Evolutionary conservation across 1,140 invertebrate genomes (phyloP).

Genomic region (Metopolophium dirhodum): DNA sequence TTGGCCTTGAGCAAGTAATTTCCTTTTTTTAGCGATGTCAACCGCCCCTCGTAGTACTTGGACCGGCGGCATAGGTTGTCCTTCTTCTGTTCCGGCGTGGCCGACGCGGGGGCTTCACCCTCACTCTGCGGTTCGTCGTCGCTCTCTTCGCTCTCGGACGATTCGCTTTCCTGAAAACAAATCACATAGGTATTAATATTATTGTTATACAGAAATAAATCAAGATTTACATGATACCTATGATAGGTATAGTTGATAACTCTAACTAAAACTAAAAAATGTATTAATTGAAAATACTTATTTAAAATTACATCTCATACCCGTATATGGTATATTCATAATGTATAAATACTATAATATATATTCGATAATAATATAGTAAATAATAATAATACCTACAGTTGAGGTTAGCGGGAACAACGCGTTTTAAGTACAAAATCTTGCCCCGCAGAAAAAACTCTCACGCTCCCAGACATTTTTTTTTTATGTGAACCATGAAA

Average conservation of each 20-base stretch:
- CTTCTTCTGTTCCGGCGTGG: slow-evolving; percentile 71
- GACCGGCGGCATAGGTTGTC: slow-evolving; percentile 67
- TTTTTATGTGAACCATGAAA: too few species aligned
- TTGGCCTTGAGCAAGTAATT: slow-evolving; percentile 85
- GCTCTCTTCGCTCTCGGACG: slow-evolving; percentile 68
- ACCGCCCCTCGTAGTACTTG: slow-evolving; percentile 77
- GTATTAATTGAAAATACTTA: background rate
- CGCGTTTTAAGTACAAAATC: too few species aligned
- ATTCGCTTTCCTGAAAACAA: slow-evolving; percentile 65
- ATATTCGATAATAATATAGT: too few species aligned
- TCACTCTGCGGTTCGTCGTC: slow-evolving; percentile 67
- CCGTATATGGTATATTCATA: too few species aligned
- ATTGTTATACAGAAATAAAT: background rate
- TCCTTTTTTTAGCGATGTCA: slow-evolving; percentile 82
- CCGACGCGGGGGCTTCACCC: slow-evolving; percentile 70
- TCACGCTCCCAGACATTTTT: too few species aligned
- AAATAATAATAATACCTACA: too few species aligned
- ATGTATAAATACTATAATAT: too few species aligned
- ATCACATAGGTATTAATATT: background rate
- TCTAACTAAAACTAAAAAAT: background rate
- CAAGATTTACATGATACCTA: background rate
- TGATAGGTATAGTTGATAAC: background rate
- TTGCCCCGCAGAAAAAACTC: too few species aligned
- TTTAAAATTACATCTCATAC: too few species aligned
- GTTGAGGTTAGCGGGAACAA: too few species aligned